These are phyloP conservation scores for Syngnathus scovelli DNA, from an alignment of 2,113 vertebrate genomes.

Conservation along the genomic window DNA sequence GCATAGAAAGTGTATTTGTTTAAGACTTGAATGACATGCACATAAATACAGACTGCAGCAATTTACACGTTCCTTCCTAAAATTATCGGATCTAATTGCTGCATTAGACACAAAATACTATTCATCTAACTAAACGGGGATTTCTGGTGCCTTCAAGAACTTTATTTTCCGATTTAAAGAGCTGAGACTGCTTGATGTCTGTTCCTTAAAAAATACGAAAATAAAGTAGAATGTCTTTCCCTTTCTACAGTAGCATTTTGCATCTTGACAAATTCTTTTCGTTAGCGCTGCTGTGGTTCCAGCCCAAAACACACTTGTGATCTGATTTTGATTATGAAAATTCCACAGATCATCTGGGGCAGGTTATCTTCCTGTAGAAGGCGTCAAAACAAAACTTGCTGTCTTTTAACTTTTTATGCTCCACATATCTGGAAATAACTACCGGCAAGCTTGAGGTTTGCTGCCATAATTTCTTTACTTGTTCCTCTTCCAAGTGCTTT, in stretches of 20 bases:
- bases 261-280: conserved; percentile 2
- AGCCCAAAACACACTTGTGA: not conserved
- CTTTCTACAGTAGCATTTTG: not conserved
- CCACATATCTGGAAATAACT: conserved; percentile 7
- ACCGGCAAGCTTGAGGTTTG: not conserved
- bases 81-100: not conserved
- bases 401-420: not conserved
- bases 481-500: conserved; percentile 2
- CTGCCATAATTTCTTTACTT: not conserved
- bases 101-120: not conserved
- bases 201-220: not conserved
- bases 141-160: not conserved
- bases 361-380: not conserved
- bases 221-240: not conserved
- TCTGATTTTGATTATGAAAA: conserved; percentile 5
- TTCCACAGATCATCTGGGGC: conserved; percentile 5
- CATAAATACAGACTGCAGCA: conserved; percentile 1
- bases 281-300: not conserved
- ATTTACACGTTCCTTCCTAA: conserved; percentile 1
- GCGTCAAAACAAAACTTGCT: not conserved
- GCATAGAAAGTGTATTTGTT: not conserved
- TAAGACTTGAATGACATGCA: not conserved
- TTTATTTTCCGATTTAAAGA: not conserved
- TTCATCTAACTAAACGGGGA: not conserved
- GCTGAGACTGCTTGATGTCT: not conserved